phyloP scores from a whole-genome alignment of 2,797 vertebrate species.

The Sebastes cheni region DNA sequence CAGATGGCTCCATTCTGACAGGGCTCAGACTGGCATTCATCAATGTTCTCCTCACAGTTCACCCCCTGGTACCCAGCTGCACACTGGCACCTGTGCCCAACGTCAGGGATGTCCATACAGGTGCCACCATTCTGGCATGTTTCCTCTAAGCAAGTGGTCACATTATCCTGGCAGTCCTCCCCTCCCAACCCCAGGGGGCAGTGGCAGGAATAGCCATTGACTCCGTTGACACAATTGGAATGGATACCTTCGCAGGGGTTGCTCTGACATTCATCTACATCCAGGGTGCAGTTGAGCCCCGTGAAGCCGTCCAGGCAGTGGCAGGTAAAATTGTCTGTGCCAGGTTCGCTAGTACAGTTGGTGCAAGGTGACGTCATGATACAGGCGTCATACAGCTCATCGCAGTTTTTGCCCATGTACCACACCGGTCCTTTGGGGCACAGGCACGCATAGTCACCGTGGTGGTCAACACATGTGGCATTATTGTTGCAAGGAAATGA shows the following conservation, averaged over 20 bases:
- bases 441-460: constrained; percentile 80
- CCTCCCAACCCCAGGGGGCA: constrained; percentile 78
- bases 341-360: constrained; percentile 72
- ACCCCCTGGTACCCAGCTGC: constrained; percentile 79
- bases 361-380: constrained; percentile 61
- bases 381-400: constrained; percentile 83
- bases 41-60: constrained; percentile 80
- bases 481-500: constrained; percentile 86
- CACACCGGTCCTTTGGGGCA: constrained; percentile 75
- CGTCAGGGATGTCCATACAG: constrained; percentile 73
- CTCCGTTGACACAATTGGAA: constrained; percentile 72
- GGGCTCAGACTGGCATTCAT: constrained; percentile 86
- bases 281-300: constrained; percentile 71
- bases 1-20: constrained; percentile 96
- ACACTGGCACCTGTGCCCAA: constrained; percentile 80
- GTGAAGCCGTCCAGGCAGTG: constrained; percentile 74
- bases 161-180: constrained; percentile 73
- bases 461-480: constrained; percentile 79
- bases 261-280: constrained; percentile 76
- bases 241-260: constrained; percentile 79
- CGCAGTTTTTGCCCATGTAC: constrained; percentile 84
- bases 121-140: constrained; percentile 85
- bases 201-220: constrained; percentile 78
- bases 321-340: constrained; percentile 78
- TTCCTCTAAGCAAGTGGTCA: constrained; percentile 74